phyloP scores from a whole-genome alignment of 1,140 invertebrate species.

The Nebria ingens region DNA sequence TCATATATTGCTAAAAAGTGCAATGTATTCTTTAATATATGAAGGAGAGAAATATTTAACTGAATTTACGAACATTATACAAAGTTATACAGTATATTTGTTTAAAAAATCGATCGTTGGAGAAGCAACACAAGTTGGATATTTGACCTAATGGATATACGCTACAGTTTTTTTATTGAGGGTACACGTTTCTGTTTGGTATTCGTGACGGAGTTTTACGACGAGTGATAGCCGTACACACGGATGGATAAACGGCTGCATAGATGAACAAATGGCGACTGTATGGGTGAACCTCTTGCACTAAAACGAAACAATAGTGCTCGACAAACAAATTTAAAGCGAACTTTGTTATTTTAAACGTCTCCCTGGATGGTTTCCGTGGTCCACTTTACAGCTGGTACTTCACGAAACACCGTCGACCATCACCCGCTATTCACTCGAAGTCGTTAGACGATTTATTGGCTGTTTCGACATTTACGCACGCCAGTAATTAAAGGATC shows the following conservation, averaged over 20 bases:
- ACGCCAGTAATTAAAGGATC: no score
- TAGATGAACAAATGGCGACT: background rate
- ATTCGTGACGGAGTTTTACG: slow-evolving; percentile 1
- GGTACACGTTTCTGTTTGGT: background rate
- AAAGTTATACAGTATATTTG: no score
- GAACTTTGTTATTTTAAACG: slow-evolving; percentile 7
- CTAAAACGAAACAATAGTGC: slow-evolving; percentile 5
- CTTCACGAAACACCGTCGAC: background rate
- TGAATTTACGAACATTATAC: no score
- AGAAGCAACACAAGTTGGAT: background rate
- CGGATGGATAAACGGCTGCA: background rate
- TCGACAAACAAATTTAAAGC: slow-evolving; percentile 4
- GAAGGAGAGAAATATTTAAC: no score
- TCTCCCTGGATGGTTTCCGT: background rate
- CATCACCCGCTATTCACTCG: background rate
- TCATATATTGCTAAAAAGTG: no score
- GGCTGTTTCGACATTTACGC: no score
- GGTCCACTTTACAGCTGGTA: background rate
- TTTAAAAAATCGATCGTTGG: no score
- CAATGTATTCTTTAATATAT: no score
- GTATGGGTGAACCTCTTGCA: no score
- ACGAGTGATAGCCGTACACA: background rate
- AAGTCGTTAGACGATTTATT: background rate
- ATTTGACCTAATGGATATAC: no score
- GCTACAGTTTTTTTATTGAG: background rate